Evolutionary conservation across 1,140 invertebrate genomes (phyloP), one percentile per base, ranked within the genome.

Genomic region (Lepidurus apus): DNA sequence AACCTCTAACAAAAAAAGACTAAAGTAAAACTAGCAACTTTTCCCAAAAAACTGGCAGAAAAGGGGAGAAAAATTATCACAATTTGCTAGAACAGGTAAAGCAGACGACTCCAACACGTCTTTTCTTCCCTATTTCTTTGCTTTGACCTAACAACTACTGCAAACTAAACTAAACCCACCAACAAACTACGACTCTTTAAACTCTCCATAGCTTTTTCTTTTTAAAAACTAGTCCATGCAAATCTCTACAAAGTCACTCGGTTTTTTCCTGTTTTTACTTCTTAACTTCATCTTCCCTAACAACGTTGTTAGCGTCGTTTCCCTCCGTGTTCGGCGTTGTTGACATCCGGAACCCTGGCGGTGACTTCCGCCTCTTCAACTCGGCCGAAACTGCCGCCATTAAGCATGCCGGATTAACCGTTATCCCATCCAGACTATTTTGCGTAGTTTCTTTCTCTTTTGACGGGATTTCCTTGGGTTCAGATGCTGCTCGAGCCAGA

Each of bases 11-110:
- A 17, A 34, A 34, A 34, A 34, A 34, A 34, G 34, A 34, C 34
- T 34, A 65, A 65, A 65, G 53, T 65, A 65, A 65, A 65, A 65
- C 45, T 47, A 2, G 45, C 7, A 65, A 13, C 17, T 7, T 21
- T 65, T 65, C 53, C 6, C 17, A 17, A 17, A 65, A 65, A 17
- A 65, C 17, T 11, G 53, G 53, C 9, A 65, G 13, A 65, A 65
- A 65, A 9, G 9, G 53, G 53, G 53, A 21, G 21, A 21, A 65
- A 65, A 65, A 65, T 65, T 65, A 65, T 65, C 53, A 65, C 53
- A 65, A 34, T 21, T 65, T 13, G 53, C 53, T 65, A 65, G 53
- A 9, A 65, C 53, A 65, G 53, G 53, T 65, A 65, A 65, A 65
- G 53, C 53, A 65, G 13, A 17, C 34, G 34, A 34, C 10, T 17